Conservation (phyloP, 1,140 invertebrate genomes). For the Drosophila watanabei region DNA sequence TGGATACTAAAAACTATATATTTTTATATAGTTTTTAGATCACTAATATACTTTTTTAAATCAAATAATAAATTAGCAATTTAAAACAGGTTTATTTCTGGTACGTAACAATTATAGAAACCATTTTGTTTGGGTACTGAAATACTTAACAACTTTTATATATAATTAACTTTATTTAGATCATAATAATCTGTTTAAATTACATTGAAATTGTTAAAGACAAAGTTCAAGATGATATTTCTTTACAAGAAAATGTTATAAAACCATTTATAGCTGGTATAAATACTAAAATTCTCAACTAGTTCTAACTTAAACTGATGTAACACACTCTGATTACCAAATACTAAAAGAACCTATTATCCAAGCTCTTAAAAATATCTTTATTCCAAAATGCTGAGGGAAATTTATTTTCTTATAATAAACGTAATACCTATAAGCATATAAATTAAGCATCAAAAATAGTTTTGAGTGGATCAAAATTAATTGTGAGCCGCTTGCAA, state of each 20-base stretch:
- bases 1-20: too few species aligned
- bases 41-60: neutral
- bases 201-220: neutral
- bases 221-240: neutral
- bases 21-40: too few species aligned
- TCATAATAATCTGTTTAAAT: too few species aligned
- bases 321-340: neutral
- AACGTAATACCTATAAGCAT: neutral
- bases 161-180: too few species aligned
- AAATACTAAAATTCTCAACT: neutral
- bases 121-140: too few species aligned
- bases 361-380: neutral
- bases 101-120: too few species aligned
- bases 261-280: neutral
- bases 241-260: neutral
- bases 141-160: too few species aligned
- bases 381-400: neutral
- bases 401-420: neutral
- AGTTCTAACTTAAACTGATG: neutral
- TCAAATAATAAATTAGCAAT: neutral
- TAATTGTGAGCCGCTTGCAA: slow-evolving; percentile 49
- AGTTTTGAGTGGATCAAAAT: slow-evolving; percentile 16
- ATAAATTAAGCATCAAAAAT: too few species aligned
- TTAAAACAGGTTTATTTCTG: too few species aligned
- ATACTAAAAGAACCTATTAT: neutral